Evolutionary conservation across 2,113 vertebrate genomes (phyloP).

Genomic region (Anolis sagrei): DNA sequence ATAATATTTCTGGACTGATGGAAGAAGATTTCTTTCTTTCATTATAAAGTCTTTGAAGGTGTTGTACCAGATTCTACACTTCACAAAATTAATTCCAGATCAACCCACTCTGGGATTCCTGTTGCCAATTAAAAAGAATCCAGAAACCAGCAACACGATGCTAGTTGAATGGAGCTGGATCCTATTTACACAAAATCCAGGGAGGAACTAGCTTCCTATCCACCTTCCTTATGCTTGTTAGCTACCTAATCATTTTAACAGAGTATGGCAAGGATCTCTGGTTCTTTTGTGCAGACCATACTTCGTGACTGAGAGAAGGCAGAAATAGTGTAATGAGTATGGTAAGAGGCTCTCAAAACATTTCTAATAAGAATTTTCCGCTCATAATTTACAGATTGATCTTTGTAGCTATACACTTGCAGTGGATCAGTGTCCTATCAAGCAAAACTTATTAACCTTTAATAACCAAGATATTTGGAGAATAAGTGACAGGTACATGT

Average conservation of each 20-base stretch:
- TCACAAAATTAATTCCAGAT: constrained; percentile 29
- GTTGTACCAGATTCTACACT: neutral
- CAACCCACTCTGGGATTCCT: neutral
- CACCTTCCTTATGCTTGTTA: neutral
- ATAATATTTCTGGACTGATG: constrained; percentile 1
- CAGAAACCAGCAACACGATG: neutral
- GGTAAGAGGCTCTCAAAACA: no score
- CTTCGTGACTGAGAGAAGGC: neutral
- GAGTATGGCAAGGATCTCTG: neutral
- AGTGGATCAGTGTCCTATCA: no score
- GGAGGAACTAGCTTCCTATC: neutral
- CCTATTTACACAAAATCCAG: neutral
- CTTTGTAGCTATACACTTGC: no score
- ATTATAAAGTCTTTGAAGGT: neutral
- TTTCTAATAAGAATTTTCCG: no score
- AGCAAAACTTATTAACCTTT: no score
- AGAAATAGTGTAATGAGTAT: no score
- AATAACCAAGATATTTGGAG: no score
- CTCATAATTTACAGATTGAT: no score
- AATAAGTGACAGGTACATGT: no score
- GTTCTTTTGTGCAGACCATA: neutral
- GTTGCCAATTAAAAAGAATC: constrained; percentile 7
- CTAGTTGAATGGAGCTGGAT: neutral
- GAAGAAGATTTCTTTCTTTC: neutral
- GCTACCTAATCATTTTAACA: no score